Conservation (phyloP, 2,888 invertebrate genomes). For the Pantelozetes paolii region DNA sequence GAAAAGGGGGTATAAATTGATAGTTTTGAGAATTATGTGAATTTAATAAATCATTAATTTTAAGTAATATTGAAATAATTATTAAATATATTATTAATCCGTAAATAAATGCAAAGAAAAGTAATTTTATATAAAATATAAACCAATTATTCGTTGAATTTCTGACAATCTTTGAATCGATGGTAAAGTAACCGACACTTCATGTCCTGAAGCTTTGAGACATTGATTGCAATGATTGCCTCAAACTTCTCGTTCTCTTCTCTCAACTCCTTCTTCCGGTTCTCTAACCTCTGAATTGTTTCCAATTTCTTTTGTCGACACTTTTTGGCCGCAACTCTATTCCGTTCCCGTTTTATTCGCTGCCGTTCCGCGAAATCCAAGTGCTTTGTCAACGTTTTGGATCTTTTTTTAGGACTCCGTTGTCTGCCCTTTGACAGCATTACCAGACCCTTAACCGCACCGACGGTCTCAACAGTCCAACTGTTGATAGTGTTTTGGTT, state of each 20-base stretch:
- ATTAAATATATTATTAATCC: no score
- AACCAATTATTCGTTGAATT: no score
- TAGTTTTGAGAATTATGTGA: no score
- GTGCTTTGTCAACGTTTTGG: not conserved
- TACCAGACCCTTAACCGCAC: not conserved
- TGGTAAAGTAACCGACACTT: not conserved
- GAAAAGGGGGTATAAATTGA: no score
- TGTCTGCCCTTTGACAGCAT: not conserved
- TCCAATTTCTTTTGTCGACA: constrained; percentile 23
- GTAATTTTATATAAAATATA: no score
- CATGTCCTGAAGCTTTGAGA: not conserved
- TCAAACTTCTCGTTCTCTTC: not conserved
- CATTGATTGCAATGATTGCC: not conserved
- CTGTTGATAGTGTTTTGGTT: not conserved
- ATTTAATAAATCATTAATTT: no score
- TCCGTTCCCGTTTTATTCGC: constrained; percentile 9
- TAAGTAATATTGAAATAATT: no score
- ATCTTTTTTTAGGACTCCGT: no score
- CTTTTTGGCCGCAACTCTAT: constrained; percentile 16
- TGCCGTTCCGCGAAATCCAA: not conserved
- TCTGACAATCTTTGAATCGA: not conserved
- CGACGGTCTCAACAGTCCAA: not conserved
- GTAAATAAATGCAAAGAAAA: no score
- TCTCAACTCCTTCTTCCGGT: not conserved
- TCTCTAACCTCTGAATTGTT: not conserved